Base-by-base conservation (phyloP, 2,797 vertebrate species). In the Sebastes ruberrimus region DNA sequence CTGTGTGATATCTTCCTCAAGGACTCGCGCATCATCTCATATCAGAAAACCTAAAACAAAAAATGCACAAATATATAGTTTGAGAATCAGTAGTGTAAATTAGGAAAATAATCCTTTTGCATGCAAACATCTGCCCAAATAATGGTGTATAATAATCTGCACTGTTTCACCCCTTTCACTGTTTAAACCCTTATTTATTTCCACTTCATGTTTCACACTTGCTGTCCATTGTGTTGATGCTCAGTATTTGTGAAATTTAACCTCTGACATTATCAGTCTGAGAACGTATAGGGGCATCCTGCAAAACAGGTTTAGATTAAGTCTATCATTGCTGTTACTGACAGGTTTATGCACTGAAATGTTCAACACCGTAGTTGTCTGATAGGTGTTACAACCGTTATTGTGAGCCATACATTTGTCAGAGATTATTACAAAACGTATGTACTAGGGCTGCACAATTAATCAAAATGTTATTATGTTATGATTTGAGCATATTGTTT, bases 11-110 rank as follows among this genome's bases (percentile, higher is more conserved):
- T 68, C 71, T 35, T 81, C 80, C 27, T 79, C 10, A 60, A 57
- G 33, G 76, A 72, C 9, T 33, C n/a, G 1, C 18, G 2, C 55
- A 25, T 76, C 64, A 74, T 80, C 67, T 80, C 81, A 67, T 82
- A 32, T 81, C 65, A 65, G 52, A 74, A 63, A 57, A 64, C 81
- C 88, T 93, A 63, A 79, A 81, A 59, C 46, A 83, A 60, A 87
- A 69, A 76, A 73, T 25, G 7, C 57, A 85, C 11, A 87, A 65
- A 52, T 6, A 52, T 13, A 38, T 38, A 38, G 25, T 65, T 65
- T 14, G 14, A 67, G 23, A 73, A 61, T 73, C n/a, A 27, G 5
- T 57, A 13, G 11, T 53, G 3, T 4, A 38, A 78, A 65, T 18
- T 5, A 10, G 52, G 6, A 28, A 42, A 20, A 42, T 32, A 18